Percentiles rank a stretch among this genome's conserved stretches.
phyloP scores from a whole-genome alignment of 2,888 invertebrate species.

The Ethmia dodecea region DNA sequence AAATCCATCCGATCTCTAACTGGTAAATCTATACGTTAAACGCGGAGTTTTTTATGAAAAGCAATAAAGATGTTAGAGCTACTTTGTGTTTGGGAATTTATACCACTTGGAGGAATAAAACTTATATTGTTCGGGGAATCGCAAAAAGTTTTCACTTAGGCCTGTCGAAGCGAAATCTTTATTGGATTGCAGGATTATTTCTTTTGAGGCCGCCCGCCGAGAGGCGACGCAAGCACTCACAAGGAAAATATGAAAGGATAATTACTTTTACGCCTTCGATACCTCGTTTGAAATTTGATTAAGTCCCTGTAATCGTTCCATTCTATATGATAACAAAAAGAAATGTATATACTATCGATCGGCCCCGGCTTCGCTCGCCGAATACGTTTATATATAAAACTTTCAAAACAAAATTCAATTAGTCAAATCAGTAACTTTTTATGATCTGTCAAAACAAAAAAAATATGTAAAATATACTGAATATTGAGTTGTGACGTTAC shows the following conservation, averaged over 20 bases:
- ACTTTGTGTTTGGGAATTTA: conserved; percentile 76
- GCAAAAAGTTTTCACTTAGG: conserved; percentile 73
- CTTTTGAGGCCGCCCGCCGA: conserved; percentile 42
- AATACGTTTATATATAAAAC: no score
- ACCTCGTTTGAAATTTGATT: conserved; percentile 22
- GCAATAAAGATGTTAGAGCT: conserved; percentile 74
- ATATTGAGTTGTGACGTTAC: no score
- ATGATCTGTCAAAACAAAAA: no score
- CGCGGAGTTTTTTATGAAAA: conserved; percentile 68
- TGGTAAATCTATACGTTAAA: conserved; percentile 60
- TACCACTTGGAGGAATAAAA: conserved; percentile 73
- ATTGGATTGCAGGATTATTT: conserved; percentile 68
- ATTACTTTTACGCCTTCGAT: conserved; percentile 25
- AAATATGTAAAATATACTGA: no score
- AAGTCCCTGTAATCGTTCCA: background rate
- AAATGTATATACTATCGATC: no score
- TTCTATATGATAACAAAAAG: no score
- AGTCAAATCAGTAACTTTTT: no score
- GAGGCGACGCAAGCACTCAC: conserved; percentile 36
- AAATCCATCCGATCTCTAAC: conserved; percentile 48
- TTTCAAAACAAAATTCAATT: no score
- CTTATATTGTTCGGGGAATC: conserved; percentile 70
- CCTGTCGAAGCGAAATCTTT: conserved; percentile 68
- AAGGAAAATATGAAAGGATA: conserved; percentile 43
- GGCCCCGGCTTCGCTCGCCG: no score